Evolutionary conservation across 1,140 invertebrate species (phyloP).

Genomic region (Zaprionus capensis): DNA sequence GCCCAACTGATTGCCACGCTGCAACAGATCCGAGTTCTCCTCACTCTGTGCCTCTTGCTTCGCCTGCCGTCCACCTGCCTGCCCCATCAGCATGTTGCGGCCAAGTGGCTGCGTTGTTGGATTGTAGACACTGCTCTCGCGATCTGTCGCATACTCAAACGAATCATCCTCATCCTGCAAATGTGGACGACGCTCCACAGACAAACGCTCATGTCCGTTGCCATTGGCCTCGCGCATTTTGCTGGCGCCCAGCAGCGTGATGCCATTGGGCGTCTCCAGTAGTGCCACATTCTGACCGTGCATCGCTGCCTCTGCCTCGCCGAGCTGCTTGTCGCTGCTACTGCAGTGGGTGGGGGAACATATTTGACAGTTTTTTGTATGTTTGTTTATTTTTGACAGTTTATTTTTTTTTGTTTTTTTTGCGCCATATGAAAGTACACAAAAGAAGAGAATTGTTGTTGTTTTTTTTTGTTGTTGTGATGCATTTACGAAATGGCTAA

Average conservation of each 20-base stretch:
- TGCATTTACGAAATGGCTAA: slow-evolving; percentile 75
- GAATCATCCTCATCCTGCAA: slow-evolving; percentile 71
- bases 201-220: slow-evolving; percentile 55
- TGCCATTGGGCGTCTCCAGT: slow-evolving; percentile 78
- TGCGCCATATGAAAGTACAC: slow-evolving; percentile 67
- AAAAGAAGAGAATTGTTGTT: slow-evolving; percentile 50
- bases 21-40: slow-evolving; percentile 64
- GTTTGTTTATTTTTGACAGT: slow-evolving; percentile 16
- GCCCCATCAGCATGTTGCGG: slow-evolving; percentile 63
- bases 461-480: slow-evolving; percentile 58
- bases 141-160: slow-evolving; percentile 80
- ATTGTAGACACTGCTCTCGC: slow-evolving; percentile 80
- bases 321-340: slow-evolving; percentile 62
- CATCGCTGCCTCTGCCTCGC: slow-evolving; percentile 42
- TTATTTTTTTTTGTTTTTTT: slow-evolving; percentile 30
- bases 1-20: slow-evolving; percentile 76
- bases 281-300: slow-evolving; percentile 77
- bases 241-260: slow-evolving; percentile 70
- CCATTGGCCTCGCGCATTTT: slow-evolving; percentile 56
- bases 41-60: slow-evolving; percentile 7
- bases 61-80: slow-evolving; percentile 60
- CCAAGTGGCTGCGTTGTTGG: slow-evolving; percentile 73
- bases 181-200: slow-evolving; percentile 57
- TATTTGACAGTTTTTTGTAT: slow-evolving; percentile 48
- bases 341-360: slow-evolving; percentile 13